Base-by-base conservation (phyloP, 2,113 vertebrate genomes). In the Lampris incognitus region DNA sequence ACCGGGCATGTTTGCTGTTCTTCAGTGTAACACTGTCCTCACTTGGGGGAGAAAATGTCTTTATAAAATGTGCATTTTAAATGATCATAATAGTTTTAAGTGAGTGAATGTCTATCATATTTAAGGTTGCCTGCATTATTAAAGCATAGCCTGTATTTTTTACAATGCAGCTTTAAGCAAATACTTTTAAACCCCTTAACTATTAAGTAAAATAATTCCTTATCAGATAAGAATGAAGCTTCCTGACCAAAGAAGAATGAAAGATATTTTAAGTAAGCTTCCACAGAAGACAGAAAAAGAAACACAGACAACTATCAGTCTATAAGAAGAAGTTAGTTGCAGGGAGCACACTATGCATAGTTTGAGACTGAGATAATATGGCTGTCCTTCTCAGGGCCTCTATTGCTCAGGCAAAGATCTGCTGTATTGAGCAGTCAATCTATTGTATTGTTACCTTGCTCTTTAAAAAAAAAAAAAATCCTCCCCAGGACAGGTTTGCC, bases 321-420 rank as follows among this genome's bases (percentile, higher is more conserved):
- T 62, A 3, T 52, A 49, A 36, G 71, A 38, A 69, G 54, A 68
- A 74, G 69, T 72, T 58, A 46, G 69, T 69, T 57, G 51, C 66
- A 83, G 70, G 46, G 75, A 81, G 76, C 81, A 79, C 36, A 54
- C 58, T 77, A 69, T 67, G 80, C 87, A 86, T 91, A 89, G 86
- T 85, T 91, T 79, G 70, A 89, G 88, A 85, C 92, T 91, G 89
- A 93, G 92, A 93, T 92, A 89, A 93, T 91, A 81, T 88, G 55
- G 82, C 81, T 82, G 84, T 91, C 91, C 91, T 92, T 89, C 82
- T 79, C 66, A 4, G 81, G 90, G 92, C 92, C 92, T 91, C 93
- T 85, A 70, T 76, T 69, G 66, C 87, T 88, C 73, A 62, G 69
- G 11, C 74, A 85, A 85, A 92, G 92, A 94, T 92, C 87, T 93